A percentile compares a stretch with the other conserved stretches of the same genome.
Evolutionary conservation across 1,140 invertebrate genomes (phyloP).

Genomic region (Cherax destructor): DNA sequence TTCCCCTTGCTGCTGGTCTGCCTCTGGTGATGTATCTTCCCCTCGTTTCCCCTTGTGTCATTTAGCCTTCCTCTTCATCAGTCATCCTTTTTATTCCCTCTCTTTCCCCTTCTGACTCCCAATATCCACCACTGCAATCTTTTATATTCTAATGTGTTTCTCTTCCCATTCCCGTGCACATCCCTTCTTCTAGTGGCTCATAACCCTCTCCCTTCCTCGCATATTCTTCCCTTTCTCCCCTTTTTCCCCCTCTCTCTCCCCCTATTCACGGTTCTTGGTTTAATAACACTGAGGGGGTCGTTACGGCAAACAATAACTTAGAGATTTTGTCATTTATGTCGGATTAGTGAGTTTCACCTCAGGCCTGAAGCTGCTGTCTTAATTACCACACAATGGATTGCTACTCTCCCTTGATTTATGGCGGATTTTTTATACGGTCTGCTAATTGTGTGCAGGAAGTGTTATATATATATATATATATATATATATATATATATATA

Average conservation of each 20-base stretch:
- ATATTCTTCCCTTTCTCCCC: background rate
- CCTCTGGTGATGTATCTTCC: background rate
- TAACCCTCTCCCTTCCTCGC: background rate
- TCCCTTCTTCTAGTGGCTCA: background rate
- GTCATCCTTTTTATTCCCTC: background rate
- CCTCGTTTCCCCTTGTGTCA: background rate
- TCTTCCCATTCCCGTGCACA: background rate
- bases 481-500: background rate
- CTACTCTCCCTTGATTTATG: background rate
- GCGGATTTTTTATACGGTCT: background rate
- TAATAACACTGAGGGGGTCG: constrained; percentile 1
- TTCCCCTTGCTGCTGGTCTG: background rate
- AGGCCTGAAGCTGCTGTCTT: background rate
- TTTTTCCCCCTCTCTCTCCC: background rate
- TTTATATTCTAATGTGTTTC: background rate
- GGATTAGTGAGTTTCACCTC: constrained; percentile 1
- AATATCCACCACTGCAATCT: background rate
- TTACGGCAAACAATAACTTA: constrained; percentile 6
- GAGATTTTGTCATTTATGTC: constrained; percentile 14
- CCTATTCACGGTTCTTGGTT: background rate
- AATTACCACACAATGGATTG: background rate
- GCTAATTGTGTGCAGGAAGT: background rate
- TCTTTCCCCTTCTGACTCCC: constrained; percentile 3
- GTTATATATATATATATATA: background rate
- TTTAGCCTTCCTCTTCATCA: constrained; percentile 17